Evolutionary conservation across 2,888 invertebrate genomes (phyloP).

Genomic region (Diplolepis rosae): DNA sequence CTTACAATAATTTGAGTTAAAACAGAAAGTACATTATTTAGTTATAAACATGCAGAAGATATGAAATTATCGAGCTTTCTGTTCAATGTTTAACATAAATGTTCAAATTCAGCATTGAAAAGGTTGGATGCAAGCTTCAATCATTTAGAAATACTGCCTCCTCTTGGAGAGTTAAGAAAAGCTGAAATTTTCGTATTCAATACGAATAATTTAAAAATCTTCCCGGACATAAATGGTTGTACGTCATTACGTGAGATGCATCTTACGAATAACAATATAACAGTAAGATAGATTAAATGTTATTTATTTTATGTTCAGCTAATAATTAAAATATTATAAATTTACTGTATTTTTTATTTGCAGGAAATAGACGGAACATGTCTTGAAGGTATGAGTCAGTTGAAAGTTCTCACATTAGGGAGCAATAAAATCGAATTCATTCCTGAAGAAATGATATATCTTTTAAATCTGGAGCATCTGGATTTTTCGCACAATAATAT

Average conservation of each 20-base stretch:
- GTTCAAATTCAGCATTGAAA: slow-evolving; percentile 77
- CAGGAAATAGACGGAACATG: slow-evolving; percentile 83
- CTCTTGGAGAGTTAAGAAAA: slow-evolving; percentile 83
- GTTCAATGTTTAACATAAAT: neutral
- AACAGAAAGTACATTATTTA: no score
- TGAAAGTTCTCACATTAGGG: slow-evolving; percentile 85
- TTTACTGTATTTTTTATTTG: slow-evolving; percentile 57
- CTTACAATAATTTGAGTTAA: no score
- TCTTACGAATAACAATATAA: slow-evolving; percentile 87
- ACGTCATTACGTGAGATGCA: slow-evolving; percentile 85
- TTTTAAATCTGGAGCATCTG: slow-evolving; percentile 86
- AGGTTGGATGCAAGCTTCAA: slow-evolving; percentile 86
- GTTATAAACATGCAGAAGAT: no score
- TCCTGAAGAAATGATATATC: slow-evolving; percentile 85
- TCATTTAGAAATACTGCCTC: slow-evolving; percentile 79
- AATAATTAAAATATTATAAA: slow-evolving; percentile 22
- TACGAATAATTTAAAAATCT: slow-evolving; percentile 84
- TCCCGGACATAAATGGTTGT: slow-evolving; percentile 88
- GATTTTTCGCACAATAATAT: slow-evolving; percentile 89
- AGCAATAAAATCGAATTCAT: slow-evolving; percentile 87
- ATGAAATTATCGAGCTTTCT: no score
- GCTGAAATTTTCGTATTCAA: slow-evolving; percentile 85
- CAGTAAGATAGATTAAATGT: slow-evolving; percentile 73
- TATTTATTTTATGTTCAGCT: neutral
- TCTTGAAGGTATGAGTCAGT: slow-evolving; percentile 82